Conservation (phyloP, 1,140 invertebrate genomes). For the Aphis gossypii region DNA sequence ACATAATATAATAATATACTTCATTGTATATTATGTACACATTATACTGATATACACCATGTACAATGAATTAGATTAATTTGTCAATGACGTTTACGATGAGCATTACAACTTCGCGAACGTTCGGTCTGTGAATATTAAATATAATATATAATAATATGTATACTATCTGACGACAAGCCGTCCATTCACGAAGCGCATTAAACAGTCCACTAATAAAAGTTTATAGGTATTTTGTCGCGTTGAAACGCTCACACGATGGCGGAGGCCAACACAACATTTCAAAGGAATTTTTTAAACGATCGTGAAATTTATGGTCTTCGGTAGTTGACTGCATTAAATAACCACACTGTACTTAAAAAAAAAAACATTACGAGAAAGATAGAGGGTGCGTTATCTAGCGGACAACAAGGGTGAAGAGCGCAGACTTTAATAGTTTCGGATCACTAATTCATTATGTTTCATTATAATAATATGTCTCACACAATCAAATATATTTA, state of each 20-base stretch:
- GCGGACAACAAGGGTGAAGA: background rate
- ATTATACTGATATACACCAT: background rate
- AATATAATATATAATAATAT: background rate
- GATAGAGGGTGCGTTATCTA: background rate
- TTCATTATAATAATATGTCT: background rate
- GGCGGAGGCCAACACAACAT: background rate
- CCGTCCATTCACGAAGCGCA: background rate
- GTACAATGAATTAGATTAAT: conserved; percentile 13
- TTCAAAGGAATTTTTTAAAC: conserved; percentile 19
- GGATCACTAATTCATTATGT: background rate
- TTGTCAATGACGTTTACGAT: conserved; percentile 15
- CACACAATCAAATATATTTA: background rate
- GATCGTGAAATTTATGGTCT: background rate
- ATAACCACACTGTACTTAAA: background rate
- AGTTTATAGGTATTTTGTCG: background rate
- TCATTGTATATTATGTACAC: background rate
- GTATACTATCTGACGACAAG: background rate
- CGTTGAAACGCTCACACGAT: too few species aligned
- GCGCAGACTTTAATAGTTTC: background rate
- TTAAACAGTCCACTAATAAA: background rate
- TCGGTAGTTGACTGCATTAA: background rate
- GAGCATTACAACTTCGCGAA: background rate
- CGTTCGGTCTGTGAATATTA: background rate
- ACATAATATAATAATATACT: background rate
- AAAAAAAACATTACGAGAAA: background rate